phyloP scores from a whole-genome alignment of 2,113 vertebrate species.

The Symphodus melops region DNA sequence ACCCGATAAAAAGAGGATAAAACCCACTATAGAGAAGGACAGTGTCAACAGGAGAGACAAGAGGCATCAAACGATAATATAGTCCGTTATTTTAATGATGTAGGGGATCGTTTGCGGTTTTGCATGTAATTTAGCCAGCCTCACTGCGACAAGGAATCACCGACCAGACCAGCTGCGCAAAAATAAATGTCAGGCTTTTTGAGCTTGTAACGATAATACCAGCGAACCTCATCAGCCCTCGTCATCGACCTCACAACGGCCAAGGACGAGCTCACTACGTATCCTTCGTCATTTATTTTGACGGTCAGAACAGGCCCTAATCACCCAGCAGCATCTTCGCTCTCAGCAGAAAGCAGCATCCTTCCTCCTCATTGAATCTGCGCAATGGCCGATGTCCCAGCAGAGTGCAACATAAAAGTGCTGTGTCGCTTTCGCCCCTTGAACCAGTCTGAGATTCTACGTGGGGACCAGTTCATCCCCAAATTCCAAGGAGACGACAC shows the following conservation, averaged over 20 bases:
- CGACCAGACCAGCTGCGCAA: constrained; percentile 54
- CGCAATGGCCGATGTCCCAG: constrained; percentile 86
- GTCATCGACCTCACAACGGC: background rate
- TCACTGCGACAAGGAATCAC: constrained; percentile 74
- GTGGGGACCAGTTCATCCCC: constrained; percentile 89
- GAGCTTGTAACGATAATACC: constrained; percentile 1
- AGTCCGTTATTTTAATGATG: constrained; percentile 59
- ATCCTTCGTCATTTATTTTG: constrained; percentile 26
- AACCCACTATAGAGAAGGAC: background rate
- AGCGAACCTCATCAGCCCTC: background rate
- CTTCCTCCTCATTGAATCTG: constrained; percentile 62
- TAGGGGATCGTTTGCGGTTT: constrained; percentile 57
- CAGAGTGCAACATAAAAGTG: constrained; percentile 91
- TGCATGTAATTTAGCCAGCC: constrained; percentile 48
- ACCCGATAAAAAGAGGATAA: constrained; percentile 11
- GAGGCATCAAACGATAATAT: background rate
- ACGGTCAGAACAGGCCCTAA: constrained; percentile 41
- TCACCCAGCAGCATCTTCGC: constrained; percentile 50
- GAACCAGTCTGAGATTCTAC: constrained; percentile 88
- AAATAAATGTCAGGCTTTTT: background rate
- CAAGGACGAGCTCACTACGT: constrained; percentile 16
- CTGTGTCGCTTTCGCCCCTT: constrained; percentile 91
- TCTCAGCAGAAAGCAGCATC: constrained; percentile 43
- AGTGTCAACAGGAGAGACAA: background rate
- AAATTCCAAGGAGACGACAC: constrained; percentile 90